Evolutionary conservation across 2,888 invertebrate species (phyloP), one percentile per base, ranked within the genome.

Genomic region (Synanthedon formicaeformis): DNA sequence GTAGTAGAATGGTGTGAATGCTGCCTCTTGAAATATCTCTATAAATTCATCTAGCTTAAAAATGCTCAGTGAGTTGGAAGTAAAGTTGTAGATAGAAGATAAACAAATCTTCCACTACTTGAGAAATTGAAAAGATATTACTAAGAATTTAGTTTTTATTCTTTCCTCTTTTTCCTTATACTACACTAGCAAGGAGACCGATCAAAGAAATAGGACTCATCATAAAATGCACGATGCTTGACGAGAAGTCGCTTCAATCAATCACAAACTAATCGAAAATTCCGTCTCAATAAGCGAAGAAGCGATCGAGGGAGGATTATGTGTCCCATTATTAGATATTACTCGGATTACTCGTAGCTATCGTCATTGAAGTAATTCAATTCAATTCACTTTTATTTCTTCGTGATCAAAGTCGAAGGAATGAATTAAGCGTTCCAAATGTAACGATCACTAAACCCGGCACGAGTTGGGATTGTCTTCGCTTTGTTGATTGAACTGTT

Each of bases 191-290:
- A 64, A 66, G 59, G 64, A 62, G 64, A 62, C 60, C 65, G 73
- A 74, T 75, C 66, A 65, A 66, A 78, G 75, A 75, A 80, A 73
- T 74, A 76, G 78, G 77, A 75, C 75, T 73, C 77, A 81, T 82
- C 82, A 82, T 83, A 86, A 84, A 83, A 80, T 78, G 82, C 79
- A 79, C 79, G 75, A 78, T 75, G 63, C 67, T 64, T 66, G 65
- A 69, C 66, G 73, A 76, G 75, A 73, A 83, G 82, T 80, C 73
- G 69, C 73, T 80, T 75, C 82, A 82, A 86, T 86, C 87, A 86
- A 86, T 86, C 86, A 83, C 76, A 74, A 71, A 73, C 77, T 86
- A 85, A 86, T 86, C 78, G 84, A 83, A 86, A 85, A 85, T 83
- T 82, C 85, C 84, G 65, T 72, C 73, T 80, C 79, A 81, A 83